Conservation (phyloP, 1,140 invertebrate genomes). For the Nymphalis io region DNA sequence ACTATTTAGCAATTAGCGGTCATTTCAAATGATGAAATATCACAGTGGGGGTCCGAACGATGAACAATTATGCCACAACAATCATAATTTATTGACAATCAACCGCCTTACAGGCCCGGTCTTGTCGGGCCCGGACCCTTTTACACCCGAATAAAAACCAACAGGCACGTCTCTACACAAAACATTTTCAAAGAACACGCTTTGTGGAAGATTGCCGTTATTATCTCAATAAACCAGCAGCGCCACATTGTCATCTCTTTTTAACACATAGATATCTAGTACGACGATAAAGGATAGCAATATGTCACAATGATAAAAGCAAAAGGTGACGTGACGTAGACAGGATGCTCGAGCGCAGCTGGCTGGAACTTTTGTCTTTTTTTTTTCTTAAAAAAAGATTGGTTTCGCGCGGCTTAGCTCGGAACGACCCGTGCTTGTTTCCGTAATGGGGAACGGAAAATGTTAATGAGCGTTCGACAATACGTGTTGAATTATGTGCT, state of each 20-base stretch:
- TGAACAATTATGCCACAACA: slow-evolving; percentile 60
- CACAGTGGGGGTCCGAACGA: slow-evolving; percentile 34
- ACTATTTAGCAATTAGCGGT: slow-evolving; percentile 34
- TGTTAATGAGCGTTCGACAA: slow-evolving; percentile 73
- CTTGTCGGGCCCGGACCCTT: slow-evolving; percentile 39
- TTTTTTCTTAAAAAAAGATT: slow-evolving; percentile 71
- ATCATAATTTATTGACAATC: slow-evolving; percentile 61
- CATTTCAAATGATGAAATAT: slow-evolving; percentile 44
- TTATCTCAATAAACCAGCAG: slow-evolving; percentile 53
- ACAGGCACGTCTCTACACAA: slow-evolving; percentile 57
- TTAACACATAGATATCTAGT: slow-evolving; percentile 15
- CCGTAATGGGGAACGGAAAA: slow-evolving; percentile 76
- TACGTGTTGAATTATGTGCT: slow-evolving; percentile 66
- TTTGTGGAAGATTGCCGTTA: slow-evolving; percentile 74
- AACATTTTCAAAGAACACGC: slow-evolving; percentile 64
- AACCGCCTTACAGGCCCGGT: slow-evolving; percentile 40
- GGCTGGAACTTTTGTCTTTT: slow-evolving; percentile 76
- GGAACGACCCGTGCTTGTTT: slow-evolving; percentile 64
- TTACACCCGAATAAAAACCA: slow-evolving; percentile 60
- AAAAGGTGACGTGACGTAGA: slow-evolving; percentile 68
- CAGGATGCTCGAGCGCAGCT: slow-evolving; percentile 78
- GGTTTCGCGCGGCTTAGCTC: slow-evolving; percentile 74
- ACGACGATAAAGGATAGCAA: slow-evolving; percentile 53
- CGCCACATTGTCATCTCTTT: slow-evolving; percentile 55
- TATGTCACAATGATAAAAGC: slow-evolving; percentile 60